Conservation (phyloP, 1,140 invertebrate species). For the Drosophila lacteicornis region DNA sequence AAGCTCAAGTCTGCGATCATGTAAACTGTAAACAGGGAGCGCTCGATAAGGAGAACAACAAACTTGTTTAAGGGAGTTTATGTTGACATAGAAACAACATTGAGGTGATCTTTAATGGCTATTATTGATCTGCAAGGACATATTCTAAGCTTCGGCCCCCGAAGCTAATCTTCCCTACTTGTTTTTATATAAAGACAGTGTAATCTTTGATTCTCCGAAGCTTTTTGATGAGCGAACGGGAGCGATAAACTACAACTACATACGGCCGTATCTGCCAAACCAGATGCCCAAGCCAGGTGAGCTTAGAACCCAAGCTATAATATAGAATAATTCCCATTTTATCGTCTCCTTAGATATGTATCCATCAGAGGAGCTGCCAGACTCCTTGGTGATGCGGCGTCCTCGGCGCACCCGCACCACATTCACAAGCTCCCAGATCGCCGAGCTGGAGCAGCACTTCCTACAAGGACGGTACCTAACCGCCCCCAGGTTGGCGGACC, state of each 20-base stretch:
- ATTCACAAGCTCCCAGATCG: conserved; percentile 92
- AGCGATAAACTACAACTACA: conserved; percentile 79
- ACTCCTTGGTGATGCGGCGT: conserved; percentile 75
- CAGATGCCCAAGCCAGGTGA: conserved; percentile 76
- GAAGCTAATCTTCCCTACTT: neutral
- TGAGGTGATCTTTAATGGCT: too few species aligned
- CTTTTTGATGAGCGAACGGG: conserved; percentile 78
- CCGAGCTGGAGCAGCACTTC: conserved; percentile 86
- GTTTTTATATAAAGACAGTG: conserved; percentile 33
- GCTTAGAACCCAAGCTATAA: neutral
- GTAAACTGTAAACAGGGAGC: conserved; percentile 1
- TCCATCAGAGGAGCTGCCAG: conserved; percentile 66
- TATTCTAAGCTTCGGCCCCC: neutral
- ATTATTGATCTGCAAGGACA: neutral
- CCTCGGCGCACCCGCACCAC: conserved; percentile 88
- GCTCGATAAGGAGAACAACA: neutral
- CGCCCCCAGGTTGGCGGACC: conserved; percentile 91
- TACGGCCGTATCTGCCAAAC: conserved; percentile 76
- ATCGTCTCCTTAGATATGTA: neutral
- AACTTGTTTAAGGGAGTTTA: too few species aligned
- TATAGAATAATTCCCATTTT: neutral
- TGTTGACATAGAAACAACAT: too few species aligned
- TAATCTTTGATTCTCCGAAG: conserved; percentile 33
- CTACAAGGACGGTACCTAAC: conserved; percentile 91
- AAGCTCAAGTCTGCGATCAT: too few species aligned